Evolutionary conservation across 2,888 invertebrate species (phyloP).

Genomic region (Eilema caniola): DNA sequence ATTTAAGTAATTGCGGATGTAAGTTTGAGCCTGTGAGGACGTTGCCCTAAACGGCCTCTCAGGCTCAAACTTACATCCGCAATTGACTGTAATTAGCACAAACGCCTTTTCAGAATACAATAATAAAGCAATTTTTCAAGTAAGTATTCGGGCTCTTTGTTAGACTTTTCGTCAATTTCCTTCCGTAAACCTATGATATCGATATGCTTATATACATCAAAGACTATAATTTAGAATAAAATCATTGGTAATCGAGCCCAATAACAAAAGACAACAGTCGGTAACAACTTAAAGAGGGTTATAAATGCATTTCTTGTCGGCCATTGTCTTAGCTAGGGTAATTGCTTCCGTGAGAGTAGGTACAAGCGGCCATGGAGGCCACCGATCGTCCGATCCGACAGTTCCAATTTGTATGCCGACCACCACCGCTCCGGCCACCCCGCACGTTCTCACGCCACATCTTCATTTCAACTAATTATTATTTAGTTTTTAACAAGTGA

Average conservation of each 20-base stretch:
- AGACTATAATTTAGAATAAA: background rate
- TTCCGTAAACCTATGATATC: background rate
- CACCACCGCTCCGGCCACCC: conserved; percentile 72
- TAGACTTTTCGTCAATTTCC: background rate
- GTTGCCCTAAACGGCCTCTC: background rate
- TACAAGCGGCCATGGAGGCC: conserved; percentile 56
- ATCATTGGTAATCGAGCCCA: conserved; percentile 62
- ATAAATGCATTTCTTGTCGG: conserved; percentile 84
- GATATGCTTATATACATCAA: background rate
- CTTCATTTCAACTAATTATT: conserved; percentile 80
- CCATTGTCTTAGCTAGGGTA: conserved; percentile 81
- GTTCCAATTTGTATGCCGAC: conserved; percentile 78
- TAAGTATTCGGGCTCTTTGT: background rate
- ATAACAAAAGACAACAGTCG: conserved; percentile 71
- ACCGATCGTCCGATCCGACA: conserved; percentile 71
- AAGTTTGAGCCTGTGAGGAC: too few relatives aligned
- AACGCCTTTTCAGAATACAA: background rate
- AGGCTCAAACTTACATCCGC: background rate
- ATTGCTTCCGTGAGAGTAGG: conserved; percentile 83
- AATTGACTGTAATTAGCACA: background rate
- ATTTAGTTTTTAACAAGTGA: conserved; percentile 73
- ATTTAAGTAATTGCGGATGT: too few relatives aligned
- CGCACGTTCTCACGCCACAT: conserved; percentile 79
- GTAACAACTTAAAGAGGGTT: conserved; percentile 77
- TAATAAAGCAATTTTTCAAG: background rate